phyloP scores from a whole-genome alignment of 92 coral and sea anemone genomes.

The Muricea muricata region DNA sequence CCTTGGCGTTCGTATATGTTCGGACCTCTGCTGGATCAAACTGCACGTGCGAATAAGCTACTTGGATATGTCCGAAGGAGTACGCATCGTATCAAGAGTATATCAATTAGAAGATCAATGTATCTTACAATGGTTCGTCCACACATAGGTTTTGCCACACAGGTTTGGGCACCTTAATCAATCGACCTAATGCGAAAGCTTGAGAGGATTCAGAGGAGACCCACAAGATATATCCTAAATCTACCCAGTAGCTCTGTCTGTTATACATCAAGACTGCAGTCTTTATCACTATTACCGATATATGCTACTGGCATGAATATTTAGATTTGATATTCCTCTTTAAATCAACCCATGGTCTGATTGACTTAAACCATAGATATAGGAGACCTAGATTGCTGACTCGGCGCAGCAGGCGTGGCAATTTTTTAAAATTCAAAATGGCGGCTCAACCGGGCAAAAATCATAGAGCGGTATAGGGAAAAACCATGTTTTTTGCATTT shows the following conservation, averaged over 20 bases:
- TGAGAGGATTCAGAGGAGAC: constrained; percentile 18
- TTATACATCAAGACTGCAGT: no score
- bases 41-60: constrained; percentile 53
- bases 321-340: constrained; percentile 39
- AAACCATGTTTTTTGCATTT: no score
- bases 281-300: constrained; percentile 7
- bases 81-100: constrained; percentile 37
- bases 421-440: no score
- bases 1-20: constrained; percentile 30
- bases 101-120: constrained; percentile 27
- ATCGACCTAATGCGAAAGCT: constrained; percentile 12
- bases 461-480: no score
- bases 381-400: no score
- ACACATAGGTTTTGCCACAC: constrained; percentile 29
- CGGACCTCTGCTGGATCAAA: constrained; percentile 39
- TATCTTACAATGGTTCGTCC: constrained; percentile 27
- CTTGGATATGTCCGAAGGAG: constrained; percentile 44
- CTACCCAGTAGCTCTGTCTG: not conserved
- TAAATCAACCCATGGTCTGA: constrained; percentile 48
- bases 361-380: no score
- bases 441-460: no score
- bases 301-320: constrained; percentile 54
- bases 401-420: no score
- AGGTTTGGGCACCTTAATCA: constrained; percentile 31
- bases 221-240: not conserved